A percentile compares a stretch with the other conserved stretches of the same genome.
These are phyloP conservation scores for Coendou prehensilis DNA, from an alignment of 2,797 vertebrate species.

Conservation along the genomic window DNA sequence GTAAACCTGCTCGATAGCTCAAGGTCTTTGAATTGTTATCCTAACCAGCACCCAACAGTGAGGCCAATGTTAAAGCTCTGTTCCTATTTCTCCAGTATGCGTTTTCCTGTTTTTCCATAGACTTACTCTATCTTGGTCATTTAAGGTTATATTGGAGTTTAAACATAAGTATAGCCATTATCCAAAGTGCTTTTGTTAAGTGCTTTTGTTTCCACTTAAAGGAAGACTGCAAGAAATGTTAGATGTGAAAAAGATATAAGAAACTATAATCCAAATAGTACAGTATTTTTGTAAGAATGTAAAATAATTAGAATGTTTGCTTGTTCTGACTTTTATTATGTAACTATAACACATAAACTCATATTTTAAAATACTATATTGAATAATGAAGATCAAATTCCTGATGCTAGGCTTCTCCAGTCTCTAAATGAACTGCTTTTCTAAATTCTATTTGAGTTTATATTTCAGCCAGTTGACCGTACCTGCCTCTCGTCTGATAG, in stretches of 20 bases:
- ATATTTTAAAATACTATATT: not conserved
- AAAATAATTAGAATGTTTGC: not conserved
- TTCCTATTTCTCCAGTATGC: constrained; percentile 66
- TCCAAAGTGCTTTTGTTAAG: not conserved
- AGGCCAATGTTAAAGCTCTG: constrained; percentile 80
- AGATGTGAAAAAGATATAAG: not conserved
- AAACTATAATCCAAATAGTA: not conserved
- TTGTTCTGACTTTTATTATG: not conserved
- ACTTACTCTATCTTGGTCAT: constrained; percentile 75
- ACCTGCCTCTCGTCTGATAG: not conserved
- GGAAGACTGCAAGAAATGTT: not conserved
- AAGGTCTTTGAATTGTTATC: constrained; percentile 86
- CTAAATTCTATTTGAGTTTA: not conserved
- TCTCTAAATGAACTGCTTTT: not conserved
- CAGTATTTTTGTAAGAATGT: not conserved
- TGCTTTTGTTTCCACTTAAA: constrained; percentile 14
- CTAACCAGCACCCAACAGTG: constrained; percentile 82
- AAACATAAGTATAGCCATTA: constrained; percentile 56
- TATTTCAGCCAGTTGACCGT: not conserved
- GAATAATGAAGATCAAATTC: not conserved
- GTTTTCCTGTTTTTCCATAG: constrained; percentile 52
- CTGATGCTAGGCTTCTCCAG: not conserved
- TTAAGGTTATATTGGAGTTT: constrained; percentile 50
- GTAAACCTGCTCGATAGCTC: constrained; percentile 86
- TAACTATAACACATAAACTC: not conserved